Evolutionary conservation across 2,888 invertebrate species (phyloP).

Genomic region (Muscina levida): DNA sequence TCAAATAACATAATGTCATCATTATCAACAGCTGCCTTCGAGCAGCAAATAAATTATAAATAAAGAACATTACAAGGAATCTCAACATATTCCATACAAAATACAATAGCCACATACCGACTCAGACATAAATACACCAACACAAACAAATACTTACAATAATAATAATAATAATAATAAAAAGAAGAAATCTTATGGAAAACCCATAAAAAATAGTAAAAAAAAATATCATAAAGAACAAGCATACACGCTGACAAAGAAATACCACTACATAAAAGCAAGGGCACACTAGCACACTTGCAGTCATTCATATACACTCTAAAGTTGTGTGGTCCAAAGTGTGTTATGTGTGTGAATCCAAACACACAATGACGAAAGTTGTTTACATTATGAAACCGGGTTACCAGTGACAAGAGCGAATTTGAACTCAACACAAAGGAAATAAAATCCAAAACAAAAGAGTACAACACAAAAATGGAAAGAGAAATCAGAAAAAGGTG

Average conservation of each 20-base stretch:
- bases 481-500: background rate
- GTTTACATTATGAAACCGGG: conserved; percentile 66
- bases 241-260: conserved; percentile 42
- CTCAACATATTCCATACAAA: background rate
- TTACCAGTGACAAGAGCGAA: conserved; percentile 61
- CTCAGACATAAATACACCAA: conserved; percentile 2
- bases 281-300: background rate
- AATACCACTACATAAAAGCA: conserved; percentile 18
- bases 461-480: background rate
- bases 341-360: background rate
- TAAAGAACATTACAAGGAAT: conserved; percentile 31
- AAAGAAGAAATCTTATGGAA: background rate
- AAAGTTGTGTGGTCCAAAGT: no score
- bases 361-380: conserved; percentile 38
- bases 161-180: background rate
- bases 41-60: conserved; percentile 39
- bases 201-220: conserved; percentile 19
- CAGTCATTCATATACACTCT: background rate
- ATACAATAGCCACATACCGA: background rate
- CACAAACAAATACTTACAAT: background rate
- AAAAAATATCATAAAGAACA: background rate
- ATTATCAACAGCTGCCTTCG: conserved; percentile 62
- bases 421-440: conserved; percentile 41
- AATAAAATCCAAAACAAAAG: conserved; percentile 27
- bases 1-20: conserved; percentile 52